Evolutionary conservation across 2,888 invertebrate genomes (phyloP), one percentile per base, ranked within the genome.

Genomic region (Eristalis intricaria): DNA sequence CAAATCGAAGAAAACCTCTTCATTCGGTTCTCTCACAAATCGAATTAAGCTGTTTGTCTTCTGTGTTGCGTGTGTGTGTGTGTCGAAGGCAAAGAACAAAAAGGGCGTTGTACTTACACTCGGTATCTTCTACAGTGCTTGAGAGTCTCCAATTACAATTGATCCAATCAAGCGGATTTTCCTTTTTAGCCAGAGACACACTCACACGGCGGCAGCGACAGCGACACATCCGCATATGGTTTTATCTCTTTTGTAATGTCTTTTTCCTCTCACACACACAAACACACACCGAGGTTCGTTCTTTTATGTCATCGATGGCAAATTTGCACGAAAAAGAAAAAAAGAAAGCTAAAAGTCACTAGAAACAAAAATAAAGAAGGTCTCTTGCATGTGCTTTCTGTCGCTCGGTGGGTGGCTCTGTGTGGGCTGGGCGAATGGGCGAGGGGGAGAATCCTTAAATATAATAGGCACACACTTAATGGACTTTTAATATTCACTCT

Each of bases 141-240:
- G 50, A 80, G 64, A 43, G 77, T 86, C 74, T 86, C 86, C 78
- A 78, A 86, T 86, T 86, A 86, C 86, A 86, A 82, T 86, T 86
- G 86, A 86, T 86, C 82, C 82, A 86, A 86, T 86, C 86, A 86
- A 74, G 86, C 50, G 77, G 82, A 82, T 86, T 78, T 86, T 68
- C 35, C 65, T 40, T 63, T 38, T 63, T 38, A 22, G 58, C 82
- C 22, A 32, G 19, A 56, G 22, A 19, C 19, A 22, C 15, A n/a
- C 7, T 8, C 5, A n/a, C 15, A 29, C 32, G 1, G 10, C 4
- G 0, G 2, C 56, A 64, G 13, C 61, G 35, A n/a, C 15, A 50
- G 22, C 56, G 3, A 4, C 23, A 22, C 60, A 58, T 29, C 43
- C 58, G 56, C 32, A 38, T 63, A 29, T 19, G 15, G 11, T 43